phyloP scores from a whole-genome alignment of 2,113 vertebrate genomes.

The Panthera uncia region DNA sequence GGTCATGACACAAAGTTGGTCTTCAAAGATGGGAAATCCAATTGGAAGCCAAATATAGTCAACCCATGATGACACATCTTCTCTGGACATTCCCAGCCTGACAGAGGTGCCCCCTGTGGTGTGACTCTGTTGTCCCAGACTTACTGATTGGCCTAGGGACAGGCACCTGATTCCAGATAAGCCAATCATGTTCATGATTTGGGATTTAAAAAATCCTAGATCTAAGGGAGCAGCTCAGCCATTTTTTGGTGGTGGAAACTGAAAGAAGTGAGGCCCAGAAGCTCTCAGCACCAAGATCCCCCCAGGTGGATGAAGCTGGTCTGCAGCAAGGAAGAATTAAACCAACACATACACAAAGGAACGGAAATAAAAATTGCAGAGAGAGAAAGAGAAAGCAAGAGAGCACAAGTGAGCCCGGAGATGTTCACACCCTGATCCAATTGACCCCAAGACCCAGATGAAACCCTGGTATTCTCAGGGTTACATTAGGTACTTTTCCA shows the following conservation, averaged over 20 bases:
- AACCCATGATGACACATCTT: not conserved
- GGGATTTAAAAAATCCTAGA: not conserved
- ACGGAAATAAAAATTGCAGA: not conserved
- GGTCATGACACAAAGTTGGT: not conserved
- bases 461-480: not conserved
- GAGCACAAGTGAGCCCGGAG: not conserved
- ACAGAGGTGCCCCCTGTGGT: not conserved
- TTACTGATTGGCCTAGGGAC: not conserved
- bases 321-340: not conserved
- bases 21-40: not conserved
- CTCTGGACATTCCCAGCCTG: not conserved
- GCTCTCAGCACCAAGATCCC: not conserved
- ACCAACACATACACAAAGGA: not conserved
- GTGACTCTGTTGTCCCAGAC: not conserved
- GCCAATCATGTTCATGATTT: not conserved
- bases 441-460: not conserved
- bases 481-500: not conserved
- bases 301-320: not conserved
- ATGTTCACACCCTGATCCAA: fast-evolving
- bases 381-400: not conserved
- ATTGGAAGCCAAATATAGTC: not conserved
- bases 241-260: not conserved
- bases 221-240: not conserved
- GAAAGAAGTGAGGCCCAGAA: not conserved
- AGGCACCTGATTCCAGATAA: not conserved